phyloP scores from a whole-genome alignment of 2,113 vertebrate species.

The Apteryx owenii region DNA sequence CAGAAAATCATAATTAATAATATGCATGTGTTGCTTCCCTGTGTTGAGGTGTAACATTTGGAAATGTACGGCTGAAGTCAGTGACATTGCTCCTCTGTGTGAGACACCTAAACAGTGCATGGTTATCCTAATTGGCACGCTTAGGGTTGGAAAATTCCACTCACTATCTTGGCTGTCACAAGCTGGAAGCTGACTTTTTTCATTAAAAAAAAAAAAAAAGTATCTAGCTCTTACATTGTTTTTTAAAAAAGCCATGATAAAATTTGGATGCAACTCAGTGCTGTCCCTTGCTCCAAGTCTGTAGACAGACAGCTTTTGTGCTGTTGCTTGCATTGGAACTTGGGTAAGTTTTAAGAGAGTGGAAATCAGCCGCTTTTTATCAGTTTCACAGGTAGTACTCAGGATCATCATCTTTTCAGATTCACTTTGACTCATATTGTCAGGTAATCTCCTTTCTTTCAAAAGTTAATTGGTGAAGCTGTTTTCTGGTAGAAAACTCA shows the following conservation, averaged over 20 bases:
- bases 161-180: conserved; percentile 27
- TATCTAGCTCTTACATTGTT: not conserved
- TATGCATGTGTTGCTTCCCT: not conserved
- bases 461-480: not conserved
- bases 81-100: not conserved
- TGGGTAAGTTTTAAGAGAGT: not conserved
- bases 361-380: not conserved
- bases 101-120: not conserved
- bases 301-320: not conserved
- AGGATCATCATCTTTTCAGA: not conserved
- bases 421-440: not conserved
- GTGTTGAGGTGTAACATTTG: not conserved
- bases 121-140: not conserved
- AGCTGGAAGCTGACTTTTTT: conserved; percentile 37
- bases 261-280: not conserved
- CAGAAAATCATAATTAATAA: not conserved
- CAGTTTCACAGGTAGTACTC: not conserved
- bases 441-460: not conserved
- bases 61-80: not conserved
- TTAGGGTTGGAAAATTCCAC: conserved; percentile 41
- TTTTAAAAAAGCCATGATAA: not conserved
- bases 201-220: not conserved
- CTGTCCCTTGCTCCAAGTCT: not conserved
- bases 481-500: not conserved
- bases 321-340: not conserved